phyloP scores from a whole-genome alignment of 2,797 vertebrate species.

The Coregonus sp. region DNA sequence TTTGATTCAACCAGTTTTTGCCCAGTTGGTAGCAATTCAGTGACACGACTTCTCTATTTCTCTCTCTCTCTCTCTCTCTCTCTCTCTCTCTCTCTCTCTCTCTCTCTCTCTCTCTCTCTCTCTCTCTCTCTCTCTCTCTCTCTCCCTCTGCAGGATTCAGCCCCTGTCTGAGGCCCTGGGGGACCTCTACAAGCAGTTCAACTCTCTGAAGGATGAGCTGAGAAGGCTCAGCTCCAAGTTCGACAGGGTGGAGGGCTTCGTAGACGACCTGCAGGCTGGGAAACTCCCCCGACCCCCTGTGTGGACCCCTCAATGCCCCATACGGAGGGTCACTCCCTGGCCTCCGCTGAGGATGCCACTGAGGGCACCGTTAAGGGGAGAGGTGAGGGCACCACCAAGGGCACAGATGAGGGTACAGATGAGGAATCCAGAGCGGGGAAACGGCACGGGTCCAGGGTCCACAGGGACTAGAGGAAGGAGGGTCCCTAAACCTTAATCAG shows the following conservation, averaged over 20 bases:
- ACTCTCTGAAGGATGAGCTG: slow-evolving; percentile 81
- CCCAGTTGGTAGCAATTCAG: no score
- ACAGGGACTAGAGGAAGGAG: slow-evolving; percentile 47
- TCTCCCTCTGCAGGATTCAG: slow-evolving; percentile 72
- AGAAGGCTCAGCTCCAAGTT: slow-evolving; percentile 76
- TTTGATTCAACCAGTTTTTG: no score
- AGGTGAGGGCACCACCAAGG: slow-evolving; percentile 18
- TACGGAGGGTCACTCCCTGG: slow-evolving; percentile 28
- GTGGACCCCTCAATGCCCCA: slow-evolving; percentile 28
- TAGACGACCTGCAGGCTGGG: slow-evolving; percentile 75
- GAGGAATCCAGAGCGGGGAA: slow-evolving; percentile 15
- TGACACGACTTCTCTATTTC: no score
- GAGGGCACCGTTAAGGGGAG: slow-evolving; percentile 44
- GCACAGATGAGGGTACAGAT: slow-evolving; percentile 44
- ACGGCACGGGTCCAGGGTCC: slow-evolving; percentile 8
- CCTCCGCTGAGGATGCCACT: slow-evolving; percentile 43
- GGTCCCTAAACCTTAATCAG: slow-evolving; percentile 36
- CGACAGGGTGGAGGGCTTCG: slow-evolving; percentile 77
- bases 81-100: no score
- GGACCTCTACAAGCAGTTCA: slow-evolving; percentile 84
- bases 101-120: no score
- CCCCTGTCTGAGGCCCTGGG: slow-evolving; percentile 82
- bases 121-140: no score
- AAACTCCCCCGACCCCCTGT: slow-evolving; percentile 30
- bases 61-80: no score